Percentiles rank a stretch among this genome's conserved stretches.
phyloP scores from a whole-genome alignment of 2,888 invertebrate genomes.

The Colletes collaris region DNA sequence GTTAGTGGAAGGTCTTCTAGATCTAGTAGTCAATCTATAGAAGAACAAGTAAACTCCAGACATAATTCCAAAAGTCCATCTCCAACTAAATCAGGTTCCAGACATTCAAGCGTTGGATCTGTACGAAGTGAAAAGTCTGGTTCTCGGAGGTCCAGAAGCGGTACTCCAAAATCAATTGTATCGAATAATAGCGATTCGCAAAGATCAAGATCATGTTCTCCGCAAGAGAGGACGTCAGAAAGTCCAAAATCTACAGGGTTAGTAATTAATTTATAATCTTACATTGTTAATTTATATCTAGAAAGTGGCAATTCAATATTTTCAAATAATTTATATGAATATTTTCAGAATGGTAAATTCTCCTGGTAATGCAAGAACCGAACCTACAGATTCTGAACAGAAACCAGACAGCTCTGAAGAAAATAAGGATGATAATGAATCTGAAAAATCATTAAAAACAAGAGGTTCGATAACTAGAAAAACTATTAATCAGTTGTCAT shows the following conservation, averaged over 20 bases:
- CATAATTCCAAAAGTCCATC: conserved; percentile 74
- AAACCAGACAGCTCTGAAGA: conserved; percentile 66
- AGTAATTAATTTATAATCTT: conserved; percentile 54
- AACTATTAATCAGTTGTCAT: background rate
- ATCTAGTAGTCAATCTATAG: conserved; percentile 74
- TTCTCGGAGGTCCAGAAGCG: conserved; percentile 73
- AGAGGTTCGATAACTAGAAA: conserved; percentile 55
- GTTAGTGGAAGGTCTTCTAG: conserved; percentile 69
- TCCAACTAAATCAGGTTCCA: conserved; percentile 75
- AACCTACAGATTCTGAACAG: conserved; percentile 22
- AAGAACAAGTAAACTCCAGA: conserved; percentile 70
- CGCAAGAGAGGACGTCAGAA: conserved; percentile 59
- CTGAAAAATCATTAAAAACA: conserved; percentile 72
- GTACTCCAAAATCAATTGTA: conserved; percentile 71
- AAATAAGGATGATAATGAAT: conserved; percentile 77
- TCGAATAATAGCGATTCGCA: conserved; percentile 63
- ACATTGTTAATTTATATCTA: background rate
- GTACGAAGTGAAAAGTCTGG: conserved; percentile 73
- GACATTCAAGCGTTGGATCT: conserved; percentile 77
- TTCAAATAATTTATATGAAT: background rate
- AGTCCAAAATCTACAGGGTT: conserved; percentile 41
- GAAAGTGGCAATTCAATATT: too few species aligned
- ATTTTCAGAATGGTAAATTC: conserved; percentile 60
- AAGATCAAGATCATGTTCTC: conserved; percentile 67
- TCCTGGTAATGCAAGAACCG: conserved; percentile 74